Conservation (phyloP, 2,888 invertebrate species). For the Hyppa rectilinea region DNA sequence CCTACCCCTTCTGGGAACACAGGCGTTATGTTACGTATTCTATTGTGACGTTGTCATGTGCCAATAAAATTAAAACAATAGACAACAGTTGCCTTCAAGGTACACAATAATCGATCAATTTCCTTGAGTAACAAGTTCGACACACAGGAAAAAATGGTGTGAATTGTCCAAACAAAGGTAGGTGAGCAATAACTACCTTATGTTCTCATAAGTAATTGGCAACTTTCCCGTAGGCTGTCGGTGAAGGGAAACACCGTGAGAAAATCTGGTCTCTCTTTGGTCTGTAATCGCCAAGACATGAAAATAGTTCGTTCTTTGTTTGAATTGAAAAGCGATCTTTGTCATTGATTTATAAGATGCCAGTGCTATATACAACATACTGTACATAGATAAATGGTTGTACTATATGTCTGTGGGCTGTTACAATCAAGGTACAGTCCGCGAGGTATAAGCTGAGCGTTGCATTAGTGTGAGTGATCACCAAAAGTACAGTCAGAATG, state of each 20-base stretch:
- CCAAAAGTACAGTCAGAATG: no score
- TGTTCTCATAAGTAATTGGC: not conserved
- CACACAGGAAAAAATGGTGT: not conserved
- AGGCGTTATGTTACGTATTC: not conserved
- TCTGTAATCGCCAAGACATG: not conserved
- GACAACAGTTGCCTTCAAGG: not conserved
- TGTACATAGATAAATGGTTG: no score
- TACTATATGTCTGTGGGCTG: no score
- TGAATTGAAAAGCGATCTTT: not conserved
- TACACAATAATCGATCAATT: slow-evolving; percentile 4
- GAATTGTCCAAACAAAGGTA: not conserved
- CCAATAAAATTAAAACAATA: not conserved
- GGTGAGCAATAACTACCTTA: not conserved
- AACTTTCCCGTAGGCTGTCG: not conserved
- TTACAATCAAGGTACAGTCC: no score
- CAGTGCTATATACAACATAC: no score
- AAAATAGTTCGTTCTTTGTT: not conserved
- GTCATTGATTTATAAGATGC: no score
- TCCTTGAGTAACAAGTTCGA: not conserved
- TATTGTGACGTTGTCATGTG: not conserved
- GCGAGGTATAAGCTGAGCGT: no score
- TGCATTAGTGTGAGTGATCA: no score
- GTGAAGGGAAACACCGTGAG: not conserved
- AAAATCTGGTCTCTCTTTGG: not conserved
- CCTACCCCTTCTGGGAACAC: no score